Conservation (phyloP, 2,888 invertebrate species). For the Ichneumoninae sp. region DNA sequence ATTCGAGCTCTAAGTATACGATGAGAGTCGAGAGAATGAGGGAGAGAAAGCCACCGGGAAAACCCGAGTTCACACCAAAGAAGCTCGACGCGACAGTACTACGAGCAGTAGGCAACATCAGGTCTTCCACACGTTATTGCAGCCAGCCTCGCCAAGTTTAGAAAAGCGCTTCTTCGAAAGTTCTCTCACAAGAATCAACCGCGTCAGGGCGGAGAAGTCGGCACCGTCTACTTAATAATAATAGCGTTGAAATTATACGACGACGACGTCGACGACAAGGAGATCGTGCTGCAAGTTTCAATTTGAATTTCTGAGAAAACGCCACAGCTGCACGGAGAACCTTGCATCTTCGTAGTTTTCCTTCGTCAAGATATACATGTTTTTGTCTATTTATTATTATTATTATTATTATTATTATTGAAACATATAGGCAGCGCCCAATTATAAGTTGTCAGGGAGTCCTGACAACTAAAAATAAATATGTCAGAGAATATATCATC, state of each 20-base stretch:
- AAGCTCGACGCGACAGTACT: conserved; percentile 7
- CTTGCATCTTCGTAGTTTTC: conserved; percentile 3
- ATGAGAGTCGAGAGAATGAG: background rate
- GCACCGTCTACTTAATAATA: conserved; percentile 51
- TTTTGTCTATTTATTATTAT: background rate
- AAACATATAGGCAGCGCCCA: too few species aligned
- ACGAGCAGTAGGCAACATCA: conserved; percentile 21
- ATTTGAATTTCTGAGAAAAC: conserved; percentile 59
- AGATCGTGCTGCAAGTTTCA: conserved; percentile 48
- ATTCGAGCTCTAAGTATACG: background rate
- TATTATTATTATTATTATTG: too few species aligned
- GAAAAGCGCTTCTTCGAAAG: conserved; percentile 44
- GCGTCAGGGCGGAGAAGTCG: conserved; percentile 37
- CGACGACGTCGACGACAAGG: conserved; percentile 34
- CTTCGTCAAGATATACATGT: background rate
- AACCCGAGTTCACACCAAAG: conserved; percentile 34
- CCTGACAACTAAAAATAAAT: too few species aligned
- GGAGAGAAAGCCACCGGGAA: conserved; percentile 8
- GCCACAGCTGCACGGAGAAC: background rate
- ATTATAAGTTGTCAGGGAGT: too few species aligned
- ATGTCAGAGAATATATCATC: too few species aligned
- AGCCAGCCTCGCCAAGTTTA: conserved; percentile 46
- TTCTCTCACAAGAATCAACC: conserved; percentile 38
- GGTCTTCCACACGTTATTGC: conserved; percentile 53
- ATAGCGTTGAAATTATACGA: conserved; percentile 37